Conservation (phyloP, 2,113 vertebrate species). For the Ibidorhyncha struthersii region DNA sequence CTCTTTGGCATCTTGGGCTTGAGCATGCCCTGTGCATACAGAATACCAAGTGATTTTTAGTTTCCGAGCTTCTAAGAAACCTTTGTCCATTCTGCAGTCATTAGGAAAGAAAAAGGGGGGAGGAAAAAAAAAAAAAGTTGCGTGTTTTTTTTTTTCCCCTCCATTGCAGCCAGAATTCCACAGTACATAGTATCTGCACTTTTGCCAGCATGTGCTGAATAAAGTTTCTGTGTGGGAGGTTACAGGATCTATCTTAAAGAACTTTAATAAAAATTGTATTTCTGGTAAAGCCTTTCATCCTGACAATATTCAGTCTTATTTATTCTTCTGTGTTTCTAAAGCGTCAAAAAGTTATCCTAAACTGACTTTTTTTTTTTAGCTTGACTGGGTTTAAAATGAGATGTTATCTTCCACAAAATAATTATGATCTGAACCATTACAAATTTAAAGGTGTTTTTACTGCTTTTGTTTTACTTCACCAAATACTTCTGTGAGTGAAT, state of each 20-base stretch:
- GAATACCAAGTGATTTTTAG: background rate
- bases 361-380: background rate
- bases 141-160: background rate
- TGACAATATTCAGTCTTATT: background rate
- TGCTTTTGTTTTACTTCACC: background rate
- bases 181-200: background rate
- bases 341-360: background rate
- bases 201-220: constrained; percentile 31
- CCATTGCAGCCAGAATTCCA: background rate
- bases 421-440: background rate
- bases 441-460: background rate
- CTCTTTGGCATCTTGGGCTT: background rate
- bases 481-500: background rate
- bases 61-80: background rate
- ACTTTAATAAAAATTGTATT: background rate
- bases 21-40: background rate
- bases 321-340: background rate
- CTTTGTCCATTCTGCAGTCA: constrained; percentile 7
- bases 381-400: background rate
- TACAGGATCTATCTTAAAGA: background rate
- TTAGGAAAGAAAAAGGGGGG: background rate
- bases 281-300: background rate
- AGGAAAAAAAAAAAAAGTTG: background rate
- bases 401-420: background rate
- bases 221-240: constrained; percentile 26